Percentiles rank a stretch among this genome's conserved stretches.
These are phyloP conservation scores for Xiphydria camelus DNA, from an alignment of 2,888 invertebrate genomes.

Conservation along the genomic window DNA sequence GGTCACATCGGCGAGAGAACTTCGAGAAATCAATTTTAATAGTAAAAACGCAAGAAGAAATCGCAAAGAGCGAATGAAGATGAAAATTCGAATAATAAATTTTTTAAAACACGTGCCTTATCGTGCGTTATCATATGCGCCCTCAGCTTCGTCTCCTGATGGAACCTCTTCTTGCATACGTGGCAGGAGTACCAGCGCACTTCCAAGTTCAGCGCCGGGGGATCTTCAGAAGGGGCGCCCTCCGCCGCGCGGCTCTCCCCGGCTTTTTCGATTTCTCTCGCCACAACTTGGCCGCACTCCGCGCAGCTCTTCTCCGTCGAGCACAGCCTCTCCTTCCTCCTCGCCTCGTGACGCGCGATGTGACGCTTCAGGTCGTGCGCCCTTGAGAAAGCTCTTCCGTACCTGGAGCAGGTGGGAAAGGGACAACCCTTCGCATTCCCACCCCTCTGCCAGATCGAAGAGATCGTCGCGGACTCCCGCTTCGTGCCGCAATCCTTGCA, in stretches of 20 bases:
- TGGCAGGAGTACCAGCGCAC: slow-evolving; percentile 35
- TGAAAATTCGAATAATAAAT: too few species aligned
- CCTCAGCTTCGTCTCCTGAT: slow-evolving; percentile 44
- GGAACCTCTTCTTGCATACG: slow-evolving; percentile 50
- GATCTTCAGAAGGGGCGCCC: too few species aligned
- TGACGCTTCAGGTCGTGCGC: slow-evolving; percentile 53
- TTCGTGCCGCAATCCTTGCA: slow-evolving; percentile 28
- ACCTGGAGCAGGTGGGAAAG: slow-evolving; percentile 48
- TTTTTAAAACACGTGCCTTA: too few species aligned
- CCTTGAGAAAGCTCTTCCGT: slow-evolving; percentile 51
- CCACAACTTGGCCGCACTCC: slow-evolving; percentile 38
- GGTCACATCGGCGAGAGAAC: too few species aligned
- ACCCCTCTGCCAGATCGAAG: not conserved
- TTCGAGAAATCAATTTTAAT: too few species aligned
- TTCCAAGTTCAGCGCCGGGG: not conserved
- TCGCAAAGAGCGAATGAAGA: too few species aligned
- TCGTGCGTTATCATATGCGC: slow-evolving; percentile 45
- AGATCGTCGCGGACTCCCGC: slow-evolving; percentile 8
- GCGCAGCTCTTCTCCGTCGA: slow-evolving; percentile 28
- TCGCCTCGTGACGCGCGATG: slow-evolving; percentile 49
- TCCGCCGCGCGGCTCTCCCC: too few species aligned
- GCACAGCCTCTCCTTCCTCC: slow-evolving; percentile 43
- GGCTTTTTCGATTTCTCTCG: slow-evolving; percentile 30
- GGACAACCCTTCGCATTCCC: slow-evolving; percentile 42
- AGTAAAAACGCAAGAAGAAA: too few species aligned